phyloP scores from a whole-genome alignment of 2,797 vertebrate species.

The Erithacus rubecula region DNA sequence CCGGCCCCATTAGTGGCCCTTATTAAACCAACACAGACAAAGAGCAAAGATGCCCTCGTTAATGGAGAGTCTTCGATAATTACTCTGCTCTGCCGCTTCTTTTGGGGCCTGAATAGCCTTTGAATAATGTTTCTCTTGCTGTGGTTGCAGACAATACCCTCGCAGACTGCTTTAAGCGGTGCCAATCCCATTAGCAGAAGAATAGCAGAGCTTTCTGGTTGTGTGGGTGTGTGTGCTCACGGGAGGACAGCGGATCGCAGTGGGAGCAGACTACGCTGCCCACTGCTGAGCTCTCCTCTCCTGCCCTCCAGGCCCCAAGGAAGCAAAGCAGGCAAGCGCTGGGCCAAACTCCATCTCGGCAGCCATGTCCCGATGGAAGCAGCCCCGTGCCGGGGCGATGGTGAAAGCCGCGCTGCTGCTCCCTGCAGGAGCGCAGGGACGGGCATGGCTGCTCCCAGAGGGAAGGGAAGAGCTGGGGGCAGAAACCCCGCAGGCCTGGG shows the following conservation, averaged over 20 bases:
- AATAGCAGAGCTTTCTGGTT: conserved; percentile 74
- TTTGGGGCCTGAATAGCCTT: conserved; percentile 83
- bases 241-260: not conserved
- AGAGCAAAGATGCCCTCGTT: conserved; percentile 81
- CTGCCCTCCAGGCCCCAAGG: not conserved
- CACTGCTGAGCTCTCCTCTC: not conserved
- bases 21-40: conserved; percentile 86
- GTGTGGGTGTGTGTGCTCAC: conserved; percentile 1
- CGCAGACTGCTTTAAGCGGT: conserved; percentile 80
- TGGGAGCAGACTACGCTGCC: not conserved
- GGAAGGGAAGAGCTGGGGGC: not conserved
- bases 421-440: not conserved
- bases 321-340: not conserved
- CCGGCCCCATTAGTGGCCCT: conserved; percentile 81
- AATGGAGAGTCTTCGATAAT: conserved; percentile 84
- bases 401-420: not conserved
- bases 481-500: not conserved
- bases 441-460: not conserved
- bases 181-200: conserved; percentile 85
- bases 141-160: conserved; percentile 78
- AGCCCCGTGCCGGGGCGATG: not conserved
- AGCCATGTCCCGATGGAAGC: not conserved
- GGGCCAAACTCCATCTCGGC: not conserved
- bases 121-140: conserved; percentile 91
- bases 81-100: conserved; percentile 82